Conservation (phyloP, 2,797 vertebrate genomes). For the Hapalemur alaotrensis region DNA sequence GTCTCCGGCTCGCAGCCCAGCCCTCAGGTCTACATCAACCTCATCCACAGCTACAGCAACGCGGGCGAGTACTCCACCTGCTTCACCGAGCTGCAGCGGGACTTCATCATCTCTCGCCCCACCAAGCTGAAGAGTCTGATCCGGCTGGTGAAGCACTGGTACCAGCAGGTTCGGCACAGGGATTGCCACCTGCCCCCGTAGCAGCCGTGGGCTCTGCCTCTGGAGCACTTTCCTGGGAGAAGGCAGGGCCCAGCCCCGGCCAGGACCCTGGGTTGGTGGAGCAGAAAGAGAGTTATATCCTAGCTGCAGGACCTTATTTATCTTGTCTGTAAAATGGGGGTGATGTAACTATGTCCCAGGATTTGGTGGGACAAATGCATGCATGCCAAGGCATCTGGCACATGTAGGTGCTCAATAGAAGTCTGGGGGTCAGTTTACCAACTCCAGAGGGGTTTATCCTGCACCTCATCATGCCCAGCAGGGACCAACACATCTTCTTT, state of each 20-base stretch:
- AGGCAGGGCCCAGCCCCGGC: background rate
- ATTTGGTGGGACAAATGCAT: background rate
- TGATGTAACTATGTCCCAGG: background rate
- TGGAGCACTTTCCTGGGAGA: no score
- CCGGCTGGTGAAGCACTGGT: conserved; percentile 77
- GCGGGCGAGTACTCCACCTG: conserved; percentile 68
- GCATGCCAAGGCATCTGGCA: background rate
- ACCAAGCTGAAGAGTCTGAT: conserved; percentile 78
- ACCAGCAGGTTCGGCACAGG: conserved; percentile 52
- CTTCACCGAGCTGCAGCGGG: conserved; percentile 68
- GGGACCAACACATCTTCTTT: background rate
- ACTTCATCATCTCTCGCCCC: conserved; percentile 35
- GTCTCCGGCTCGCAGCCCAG: background rate
- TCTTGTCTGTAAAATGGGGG: background rate
- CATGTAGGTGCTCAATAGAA: background rate
- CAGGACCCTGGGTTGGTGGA: no score
- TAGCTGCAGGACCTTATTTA: background rate
- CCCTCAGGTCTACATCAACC: background rate
- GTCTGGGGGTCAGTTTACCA: background rate
- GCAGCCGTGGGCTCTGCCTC: background rate
- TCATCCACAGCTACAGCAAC: conserved; percentile 1
- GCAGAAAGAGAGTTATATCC: background rate
- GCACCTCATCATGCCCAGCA: no score
- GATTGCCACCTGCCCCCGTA: rapidly evolving
- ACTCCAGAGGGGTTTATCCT: background rate